Evolutionary conservation across 2,888 invertebrate genomes (phyloP).

Genomic region (Boloria selene): DNA sequence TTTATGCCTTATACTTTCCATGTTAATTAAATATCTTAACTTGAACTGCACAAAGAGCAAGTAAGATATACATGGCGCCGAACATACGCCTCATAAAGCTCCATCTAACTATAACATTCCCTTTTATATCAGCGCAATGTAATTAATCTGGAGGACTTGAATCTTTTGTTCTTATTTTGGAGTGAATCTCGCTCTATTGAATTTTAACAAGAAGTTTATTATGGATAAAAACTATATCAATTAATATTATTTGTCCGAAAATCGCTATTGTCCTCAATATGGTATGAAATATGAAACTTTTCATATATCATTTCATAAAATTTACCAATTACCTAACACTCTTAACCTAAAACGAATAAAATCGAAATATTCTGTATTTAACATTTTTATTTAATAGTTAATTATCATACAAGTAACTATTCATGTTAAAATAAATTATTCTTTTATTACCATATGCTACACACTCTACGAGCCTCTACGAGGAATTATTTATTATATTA

Average conservation of each 20-base stretch:
- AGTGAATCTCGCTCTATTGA: background rate
- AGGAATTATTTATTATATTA: slow-evolving; percentile 7
- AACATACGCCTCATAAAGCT: background rate
- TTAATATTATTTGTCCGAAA: too few species aligned
- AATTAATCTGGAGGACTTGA: slow-evolving; percentile 10
- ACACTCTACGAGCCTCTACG: background rate
- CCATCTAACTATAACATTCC: slow-evolving; percentile 8
- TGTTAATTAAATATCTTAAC: background rate
- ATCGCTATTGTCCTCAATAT: too few species aligned
- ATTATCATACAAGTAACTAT: background rate
- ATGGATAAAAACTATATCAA: background rate
- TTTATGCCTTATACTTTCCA: background rate
- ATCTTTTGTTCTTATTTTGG: slow-evolving; percentile 1
- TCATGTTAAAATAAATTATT: background rate
- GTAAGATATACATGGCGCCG: background rate
- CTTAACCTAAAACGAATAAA: too few species aligned
- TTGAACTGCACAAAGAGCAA: slow-evolving; percentile 7
- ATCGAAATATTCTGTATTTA: too few species aligned
- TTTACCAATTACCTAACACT: too few species aligned
- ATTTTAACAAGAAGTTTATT: slow-evolving; percentile 2
- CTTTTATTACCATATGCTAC: slow-evolving; percentile 3
- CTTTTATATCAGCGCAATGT: slow-evolving; percentile 1
- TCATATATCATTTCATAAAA: too few species aligned
- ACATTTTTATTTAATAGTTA: too few species aligned
- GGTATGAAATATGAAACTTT: too few species aligned